Base-by-base conservation (phyloP, 2,888 invertebrate species). In the Lepidochitona cinerea region DNA sequence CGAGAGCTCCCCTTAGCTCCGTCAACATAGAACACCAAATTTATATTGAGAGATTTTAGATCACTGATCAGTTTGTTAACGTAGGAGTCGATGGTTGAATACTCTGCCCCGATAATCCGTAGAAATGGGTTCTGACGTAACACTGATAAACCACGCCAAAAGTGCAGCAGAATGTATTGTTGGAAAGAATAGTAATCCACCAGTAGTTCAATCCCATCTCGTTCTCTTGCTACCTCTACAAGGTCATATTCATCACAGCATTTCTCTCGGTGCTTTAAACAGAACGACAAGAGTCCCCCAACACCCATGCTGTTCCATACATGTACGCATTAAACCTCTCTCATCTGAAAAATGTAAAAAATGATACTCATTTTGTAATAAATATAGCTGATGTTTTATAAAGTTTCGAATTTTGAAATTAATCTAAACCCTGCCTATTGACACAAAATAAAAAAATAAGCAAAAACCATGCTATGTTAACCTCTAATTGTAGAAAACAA, bases 141-240 rank as follows among this genome's bases (percentile, higher is more conserved):
- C 9, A 72, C 64, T 26, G 75, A 69, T 29, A 88, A 64, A 36
- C 82, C 80, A 14, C 75, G 78, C 84, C 85, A 87, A 36, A 89
- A 86, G n/a, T 80, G 80, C 0, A 72, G 35, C 14, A 82, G 14
- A n/a, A 89, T 71, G 23, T 82, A 73, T 14, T 87, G 85, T 68
- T 87, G 77, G 75, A 89, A 88, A 14, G 81, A 80, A 74, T 88
- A 88, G 70, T 80, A 89, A 69, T 89, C 89, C 1, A 88, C 86
- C 26, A 89, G 80, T 37, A 89, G 81, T 75, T 88, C 87, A 36
- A 89, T 84, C 2, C 87, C 87, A 41, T 77, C 75, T 54, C 72
- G 72, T 18, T 79, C 69, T 49, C 75, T 71, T 3, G 89, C 87
- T 0, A 84, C 79, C 70, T 87, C 79, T 1, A 89, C 76, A 4